These are phyloP conservation scores for Caenorhabditis sulstoni DNA, from an alignment of 2,888 invertebrate genomes.

Conservation along the genomic window DNA sequence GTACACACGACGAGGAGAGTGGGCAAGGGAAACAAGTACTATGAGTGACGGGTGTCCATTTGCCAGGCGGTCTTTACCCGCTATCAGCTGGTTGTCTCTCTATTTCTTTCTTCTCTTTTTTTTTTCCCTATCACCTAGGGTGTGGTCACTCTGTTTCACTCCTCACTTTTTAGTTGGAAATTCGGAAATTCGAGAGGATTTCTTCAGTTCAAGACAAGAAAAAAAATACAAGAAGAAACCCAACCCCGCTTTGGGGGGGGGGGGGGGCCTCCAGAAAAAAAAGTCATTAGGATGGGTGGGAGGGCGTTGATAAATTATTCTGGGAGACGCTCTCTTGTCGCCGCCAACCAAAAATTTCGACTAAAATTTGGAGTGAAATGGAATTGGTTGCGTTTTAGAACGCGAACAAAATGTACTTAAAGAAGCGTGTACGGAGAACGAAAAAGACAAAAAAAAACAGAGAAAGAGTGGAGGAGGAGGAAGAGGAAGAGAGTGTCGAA, in stretches of 20 bases:
- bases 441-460: background rate
- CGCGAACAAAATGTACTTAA: too few species aligned
- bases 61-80: too few species aligned
- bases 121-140: slow-evolving; percentile 26
- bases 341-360: background rate
- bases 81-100: too few species aligned
- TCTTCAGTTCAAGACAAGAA: slow-evolving; percentile 25
- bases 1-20: background rate
- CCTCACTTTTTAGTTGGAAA: background rate
- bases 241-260: background rate
- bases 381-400: slow-evolving; percentile 5
- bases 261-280: slow-evolving; percentile 15
- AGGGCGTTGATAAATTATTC: slow-evolving; percentile 54
- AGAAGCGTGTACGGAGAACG: too few species aligned
- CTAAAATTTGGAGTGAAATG: slow-evolving; percentile 4
- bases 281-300: slow-evolving; percentile 50
- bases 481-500: background rate
- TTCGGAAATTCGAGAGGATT: slow-evolving; percentile 11
- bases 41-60: too few species aligned
- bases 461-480: slow-evolving; percentile 16
- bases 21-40: background rate
- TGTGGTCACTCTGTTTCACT: slow-evolving; percentile 8
- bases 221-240: background rate
- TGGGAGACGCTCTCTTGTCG: slow-evolving; percentile 10
- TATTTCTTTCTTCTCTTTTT: too few species aligned